Evolutionary conservation across 2,888 invertebrate species (phyloP).

Genomic region (Lasioglossum zephyrum): DNA sequence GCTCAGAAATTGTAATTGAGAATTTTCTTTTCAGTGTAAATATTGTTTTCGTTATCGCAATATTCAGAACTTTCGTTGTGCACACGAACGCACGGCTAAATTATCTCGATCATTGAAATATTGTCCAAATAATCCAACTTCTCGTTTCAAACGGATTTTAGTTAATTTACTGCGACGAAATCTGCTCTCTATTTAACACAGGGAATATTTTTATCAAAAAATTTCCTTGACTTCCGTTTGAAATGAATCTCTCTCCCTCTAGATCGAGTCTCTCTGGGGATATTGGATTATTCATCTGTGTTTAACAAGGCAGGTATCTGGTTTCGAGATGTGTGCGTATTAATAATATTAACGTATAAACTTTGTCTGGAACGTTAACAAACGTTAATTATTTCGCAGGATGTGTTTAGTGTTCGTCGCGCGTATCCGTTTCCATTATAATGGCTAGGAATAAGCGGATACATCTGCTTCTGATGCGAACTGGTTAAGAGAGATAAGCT

Average conservation of each 20-base stretch:
- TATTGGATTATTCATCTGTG: not conserved
- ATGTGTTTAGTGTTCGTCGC: not conserved
- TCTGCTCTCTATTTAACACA: not conserved
- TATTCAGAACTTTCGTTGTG: too few species aligned
- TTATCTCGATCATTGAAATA: not conserved
- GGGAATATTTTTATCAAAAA: not conserved
- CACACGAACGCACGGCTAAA: too few species aligned
- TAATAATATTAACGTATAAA: not conserved
- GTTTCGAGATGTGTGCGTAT: not conserved
- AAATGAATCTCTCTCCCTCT: not conserved
- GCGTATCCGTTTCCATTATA: conserved; percentile 1
- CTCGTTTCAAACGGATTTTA: not conserved
- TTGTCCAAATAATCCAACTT: not conserved
- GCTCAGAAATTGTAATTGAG: not conserved
- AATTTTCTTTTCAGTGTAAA: not conserved
- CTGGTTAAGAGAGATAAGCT: not conserved
- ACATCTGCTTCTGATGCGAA: not conserved
- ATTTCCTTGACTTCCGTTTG: not conserved
- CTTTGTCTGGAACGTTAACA: not conserved
- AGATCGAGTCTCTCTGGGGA: not conserved
- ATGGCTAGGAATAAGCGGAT: not conserved
- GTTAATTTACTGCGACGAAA: not conserved
- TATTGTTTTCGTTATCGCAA: not conserved
- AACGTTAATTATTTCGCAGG: not conserved
- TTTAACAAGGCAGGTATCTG: not conserved